Evolutionary conservation across 2,797 vertebrate genomes (phyloP).

Genomic region (Ficedula albicollis): DNA sequence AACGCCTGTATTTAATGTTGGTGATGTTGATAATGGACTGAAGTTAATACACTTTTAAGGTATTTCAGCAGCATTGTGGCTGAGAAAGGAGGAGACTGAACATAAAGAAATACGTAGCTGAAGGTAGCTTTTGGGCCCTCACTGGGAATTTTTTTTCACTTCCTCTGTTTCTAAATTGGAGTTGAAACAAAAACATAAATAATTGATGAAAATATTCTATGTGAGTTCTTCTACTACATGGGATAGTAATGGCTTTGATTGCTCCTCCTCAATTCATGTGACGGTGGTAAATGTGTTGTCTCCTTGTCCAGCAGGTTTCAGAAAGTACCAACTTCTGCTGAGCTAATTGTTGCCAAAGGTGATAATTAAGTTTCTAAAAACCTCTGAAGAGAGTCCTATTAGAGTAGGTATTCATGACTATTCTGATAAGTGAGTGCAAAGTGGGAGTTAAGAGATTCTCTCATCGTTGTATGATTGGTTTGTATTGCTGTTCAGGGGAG

Average conservation of each 20-base stretch:
- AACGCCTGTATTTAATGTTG: not conserved
- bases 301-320: not conserved
- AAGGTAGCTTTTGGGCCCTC: not conserved
- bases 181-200: not conserved
- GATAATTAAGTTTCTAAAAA: not conserved
- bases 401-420: not conserved
- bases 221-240: not conserved
- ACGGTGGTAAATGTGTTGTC: not conserved
- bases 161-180: not conserved
- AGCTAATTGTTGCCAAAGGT: not conserved
- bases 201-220: not conserved
- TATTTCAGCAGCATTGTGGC: not conserved
- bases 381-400: not conserved
- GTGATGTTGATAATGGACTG: not conserved
- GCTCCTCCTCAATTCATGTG: not conserved
- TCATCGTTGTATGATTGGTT: not conserved
- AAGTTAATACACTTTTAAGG: not conserved
- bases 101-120: not conserved
- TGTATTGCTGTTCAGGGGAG: not conserved
- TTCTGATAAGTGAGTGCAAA: not conserved
- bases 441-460: constrained; percentile 18
- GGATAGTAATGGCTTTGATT: not conserved
- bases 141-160: not conserved
- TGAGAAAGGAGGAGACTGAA: not conserved
- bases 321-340: not conserved